Percentiles rank a stretch among this genome's conserved stretches.
Evolutionary conservation across 2,797 vertebrate species (phyloP).

Genomic region (Nyctibius grandis): DNA sequence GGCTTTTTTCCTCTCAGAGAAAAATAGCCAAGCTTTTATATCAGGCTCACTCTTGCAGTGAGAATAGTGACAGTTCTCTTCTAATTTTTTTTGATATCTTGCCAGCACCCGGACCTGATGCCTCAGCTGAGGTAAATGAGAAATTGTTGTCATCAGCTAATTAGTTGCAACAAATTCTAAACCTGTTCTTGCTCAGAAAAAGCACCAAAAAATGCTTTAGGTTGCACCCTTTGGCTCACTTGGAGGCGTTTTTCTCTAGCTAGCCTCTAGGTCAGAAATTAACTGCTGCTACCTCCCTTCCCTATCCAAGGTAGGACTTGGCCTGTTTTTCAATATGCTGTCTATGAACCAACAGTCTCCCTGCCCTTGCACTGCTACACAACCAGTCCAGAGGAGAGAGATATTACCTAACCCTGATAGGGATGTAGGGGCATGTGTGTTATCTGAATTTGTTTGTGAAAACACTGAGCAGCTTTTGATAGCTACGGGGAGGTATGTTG

Average conservation of each 20-base stretch:
- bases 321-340: not conserved
- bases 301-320: not conserved
- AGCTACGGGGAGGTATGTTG: conserved; percentile 59
- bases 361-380: not conserved
- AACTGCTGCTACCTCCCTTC: not conserved
- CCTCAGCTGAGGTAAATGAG: not conserved
- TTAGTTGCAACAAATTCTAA: not conserved
- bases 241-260: not conserved
- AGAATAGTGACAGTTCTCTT: not conserved
- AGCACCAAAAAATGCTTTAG: not conserved
- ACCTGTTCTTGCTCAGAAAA: not conserved
- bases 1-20: not conserved
- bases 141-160: not conserved
- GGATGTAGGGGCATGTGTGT: not conserved
- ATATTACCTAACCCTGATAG: not conserved
- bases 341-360: not conserved
- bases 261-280: not conserved
- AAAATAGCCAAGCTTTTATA: not conserved
- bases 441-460: conserved; percentile 53
- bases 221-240: not conserved
- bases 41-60: not conserved
- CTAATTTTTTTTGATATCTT: not conserved
- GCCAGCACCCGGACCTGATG: not conserved
- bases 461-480: conserved; percentile 53
- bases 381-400: not conserved